phyloP scores from a whole-genome alignment of 2,888 invertebrate species.

The Chalcis sispes region DNA sequence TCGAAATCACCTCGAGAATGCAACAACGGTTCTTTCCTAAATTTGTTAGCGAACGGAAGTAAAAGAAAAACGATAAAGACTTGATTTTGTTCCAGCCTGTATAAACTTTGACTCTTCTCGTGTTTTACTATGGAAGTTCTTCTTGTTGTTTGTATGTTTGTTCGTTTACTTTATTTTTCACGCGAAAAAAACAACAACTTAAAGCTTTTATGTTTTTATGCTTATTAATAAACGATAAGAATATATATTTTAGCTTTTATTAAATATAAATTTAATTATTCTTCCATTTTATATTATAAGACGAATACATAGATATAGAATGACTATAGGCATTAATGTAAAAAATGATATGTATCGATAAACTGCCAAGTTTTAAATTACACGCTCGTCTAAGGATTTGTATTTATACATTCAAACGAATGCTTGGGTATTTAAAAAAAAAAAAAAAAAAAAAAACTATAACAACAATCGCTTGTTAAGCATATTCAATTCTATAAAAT shows the following conservation, averaged over 20 bases:
- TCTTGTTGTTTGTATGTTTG: background rate
- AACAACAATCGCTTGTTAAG: no score
- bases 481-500: no score
- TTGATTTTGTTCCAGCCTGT: constrained; percentile 23
- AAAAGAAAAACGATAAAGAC: constrained; percentile 45
- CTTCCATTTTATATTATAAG: background rate
- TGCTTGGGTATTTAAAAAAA: no score
- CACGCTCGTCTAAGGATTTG: constrained; percentile 2
- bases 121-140: no score
- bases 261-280: background rate
- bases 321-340: constrained; percentile 11
- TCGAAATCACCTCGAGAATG: constrained; percentile 56
- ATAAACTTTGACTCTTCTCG: constrained; percentile 6
- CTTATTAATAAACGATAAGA: background rate
- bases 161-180: constrained; percentile 3
- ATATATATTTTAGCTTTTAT: constrained; percentile 5
- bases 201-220: background rate
- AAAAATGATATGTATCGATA: constrained; percentile 15
- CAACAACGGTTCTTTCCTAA: constrained; percentile 57
- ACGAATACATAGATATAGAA: constrained; percentile 8
- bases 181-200: background rate
- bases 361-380: constrained; percentile 24
- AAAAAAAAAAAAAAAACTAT: no score
- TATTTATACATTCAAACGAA: constrained; percentile 20
- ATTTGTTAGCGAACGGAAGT: constrained; percentile 55